phyloP scores from a whole-genome alignment of 2,797 vertebrate species.

The Fringilla coelebs region DNA sequence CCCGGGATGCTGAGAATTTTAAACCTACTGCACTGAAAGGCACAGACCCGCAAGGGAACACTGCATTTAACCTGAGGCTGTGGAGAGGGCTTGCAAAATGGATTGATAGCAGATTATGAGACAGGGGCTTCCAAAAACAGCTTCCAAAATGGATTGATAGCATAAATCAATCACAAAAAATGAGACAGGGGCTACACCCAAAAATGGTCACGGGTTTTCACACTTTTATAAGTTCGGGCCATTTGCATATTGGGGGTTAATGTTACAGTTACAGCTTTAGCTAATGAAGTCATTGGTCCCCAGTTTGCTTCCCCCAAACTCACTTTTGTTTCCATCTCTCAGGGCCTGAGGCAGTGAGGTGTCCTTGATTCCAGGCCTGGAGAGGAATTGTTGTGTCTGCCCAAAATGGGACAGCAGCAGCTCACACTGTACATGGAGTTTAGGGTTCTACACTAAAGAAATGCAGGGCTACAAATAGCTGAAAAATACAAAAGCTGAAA shows the following conservation, averaged over 20 bases:
- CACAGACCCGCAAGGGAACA: neutral
- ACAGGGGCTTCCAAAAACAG: too few species aligned
- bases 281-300: neutral
- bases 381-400: neutral
- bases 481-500: neutral
- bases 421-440: neutral
- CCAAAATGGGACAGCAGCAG: neutral
- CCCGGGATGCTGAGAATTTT: neutral
- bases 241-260: neutral
- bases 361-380: neutral
- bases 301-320: accelerated
- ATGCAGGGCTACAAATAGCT: neutral
- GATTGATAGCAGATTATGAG: neutral
- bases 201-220: neutral
- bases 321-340: too few species aligned
- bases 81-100: neutral
- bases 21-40: neutral
- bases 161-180: too few species aligned
- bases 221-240: neutral
- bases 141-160: too few species aligned
- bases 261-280: neutral
- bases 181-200: neutral
- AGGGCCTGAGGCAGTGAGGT: neutral
- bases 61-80: neutral
- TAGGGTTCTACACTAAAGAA: neutral